These are phyloP conservation scores for Stictocephala bisonia DNA, from an alignment of 2,888 invertebrate species.

Conservation along the genomic window DNA sequence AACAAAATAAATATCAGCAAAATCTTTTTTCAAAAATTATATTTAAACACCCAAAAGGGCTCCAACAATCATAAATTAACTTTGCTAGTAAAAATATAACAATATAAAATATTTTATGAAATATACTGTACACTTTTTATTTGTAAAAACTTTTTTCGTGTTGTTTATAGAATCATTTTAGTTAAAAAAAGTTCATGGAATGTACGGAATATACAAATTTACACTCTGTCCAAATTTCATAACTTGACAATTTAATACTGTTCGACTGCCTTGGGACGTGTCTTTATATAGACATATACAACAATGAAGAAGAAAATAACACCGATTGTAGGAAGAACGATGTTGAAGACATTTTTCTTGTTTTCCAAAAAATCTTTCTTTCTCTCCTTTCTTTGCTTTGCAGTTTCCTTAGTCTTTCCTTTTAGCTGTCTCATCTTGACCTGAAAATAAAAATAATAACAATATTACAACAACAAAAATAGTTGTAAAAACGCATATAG, in stretches of 20 bases:
- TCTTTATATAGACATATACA: slow-evolving; percentile 83
- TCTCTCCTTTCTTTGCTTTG: slow-evolving; percentile 84
- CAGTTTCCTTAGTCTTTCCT: slow-evolving; percentile 84
- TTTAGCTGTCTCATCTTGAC: slow-evolving; percentile 81
- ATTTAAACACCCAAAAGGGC: slow-evolving; percentile 6
- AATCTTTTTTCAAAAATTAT: too few species aligned
- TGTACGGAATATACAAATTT: too few species aligned
- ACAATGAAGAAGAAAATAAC: slow-evolving; percentile 78
- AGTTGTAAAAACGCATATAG: neutral
- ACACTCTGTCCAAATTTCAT: too few species aligned
- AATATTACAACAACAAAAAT: neutral
- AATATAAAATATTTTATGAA: slow-evolving; percentile 6
- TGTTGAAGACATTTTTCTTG: slow-evolving; percentile 81
- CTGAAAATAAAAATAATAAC: neutral
- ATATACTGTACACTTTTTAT: slow-evolving; percentile 11
- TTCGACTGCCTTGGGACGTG: slow-evolving; percentile 69
- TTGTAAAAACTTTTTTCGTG: neutral
- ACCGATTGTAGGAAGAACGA: slow-evolving; percentile 79
- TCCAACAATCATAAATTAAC: neutral
- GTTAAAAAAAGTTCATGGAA: too few species aligned
- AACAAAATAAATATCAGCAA: too few species aligned
- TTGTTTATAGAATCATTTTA: neutral
- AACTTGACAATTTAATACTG: slow-evolving; percentile 52
- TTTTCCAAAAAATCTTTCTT: slow-evolving; percentile 85
- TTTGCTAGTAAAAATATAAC: neutral